Percentiles rank a stretch among this genome's conserved stretches.
Evolutionary conservation across 2,888 invertebrate genomes (phyloP).

Genomic region (Conops quadrifasciatus): DNA sequence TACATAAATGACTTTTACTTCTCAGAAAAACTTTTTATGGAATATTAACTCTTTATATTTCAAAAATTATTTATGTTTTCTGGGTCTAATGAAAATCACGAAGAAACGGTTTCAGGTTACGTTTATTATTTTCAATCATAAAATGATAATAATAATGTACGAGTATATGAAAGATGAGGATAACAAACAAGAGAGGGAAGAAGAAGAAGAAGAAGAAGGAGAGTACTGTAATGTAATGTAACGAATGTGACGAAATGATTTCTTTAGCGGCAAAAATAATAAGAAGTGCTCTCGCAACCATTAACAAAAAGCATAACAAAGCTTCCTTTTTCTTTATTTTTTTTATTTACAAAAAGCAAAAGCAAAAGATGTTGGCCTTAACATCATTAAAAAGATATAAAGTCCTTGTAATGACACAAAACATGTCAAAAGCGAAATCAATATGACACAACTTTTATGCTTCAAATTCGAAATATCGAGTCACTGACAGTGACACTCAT

Average conservation of each 20-base stretch:
- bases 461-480: slow-evolving; percentile 5
- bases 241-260: neutral
- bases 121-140: slow-evolving; percentile 16
- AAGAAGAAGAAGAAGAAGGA: neutral
- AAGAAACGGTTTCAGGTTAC: slow-evolving; percentile 8
- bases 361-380: neutral
- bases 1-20: neutral
- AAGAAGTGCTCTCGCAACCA: too few species aligned
- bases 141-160: neutral
- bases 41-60: neutral
- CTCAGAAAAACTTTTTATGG: neutral
- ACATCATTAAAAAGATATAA: slow-evolving; percentile 21
- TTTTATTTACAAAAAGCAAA: too few species aligned
- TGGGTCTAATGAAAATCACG: too few species aligned
- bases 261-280: too few species aligned
- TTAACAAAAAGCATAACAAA: too few species aligned
- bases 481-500: slow-evolving; percentile 30
- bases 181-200: neutral
- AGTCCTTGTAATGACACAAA: slow-evolving; percentile 24
- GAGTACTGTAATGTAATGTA: neutral
- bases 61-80: too few species aligned
- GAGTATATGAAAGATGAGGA: neutral
- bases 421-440: slow-evolving; percentile 29
- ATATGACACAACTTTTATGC: slow-evolving; percentile 10
- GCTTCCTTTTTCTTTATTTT: too few species aligned